phyloP scores from a whole-genome alignment of 2,888 invertebrate genomes.

The Meganola albula region DNA sequence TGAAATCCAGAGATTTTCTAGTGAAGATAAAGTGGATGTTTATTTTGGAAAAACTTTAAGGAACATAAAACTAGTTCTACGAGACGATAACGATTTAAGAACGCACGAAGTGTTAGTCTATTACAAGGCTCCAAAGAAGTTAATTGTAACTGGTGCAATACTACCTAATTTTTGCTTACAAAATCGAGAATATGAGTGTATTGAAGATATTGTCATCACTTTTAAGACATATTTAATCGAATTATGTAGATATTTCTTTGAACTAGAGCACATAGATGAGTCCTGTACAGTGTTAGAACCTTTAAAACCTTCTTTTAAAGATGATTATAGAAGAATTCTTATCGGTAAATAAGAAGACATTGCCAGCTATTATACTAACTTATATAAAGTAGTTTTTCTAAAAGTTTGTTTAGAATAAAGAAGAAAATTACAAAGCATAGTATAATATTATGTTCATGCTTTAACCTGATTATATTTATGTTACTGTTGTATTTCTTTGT shows the following conservation, averaged over 20 bases:
- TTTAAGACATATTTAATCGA: slow-evolving; percentile 38
- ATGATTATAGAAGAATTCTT: slow-evolving; percentile 57
- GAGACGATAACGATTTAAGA: slow-evolving; percentile 37
- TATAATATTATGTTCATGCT: no score
- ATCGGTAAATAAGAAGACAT: slow-evolving; percentile 45
- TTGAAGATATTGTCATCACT: slow-evolving; percentile 40
- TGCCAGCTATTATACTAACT: background rate
- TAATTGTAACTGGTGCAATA: slow-evolving; percentile 36
- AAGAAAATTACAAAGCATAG: no score
- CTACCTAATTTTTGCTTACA: slow-evolving; percentile 46
- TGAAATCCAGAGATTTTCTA: slow-evolving; percentile 37
- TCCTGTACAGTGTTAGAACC: slow-evolving; percentile 59
- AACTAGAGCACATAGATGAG: slow-evolving; percentile 52
- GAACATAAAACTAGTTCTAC: slow-evolving; percentile 48
- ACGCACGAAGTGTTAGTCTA: slow-evolving; percentile 47
- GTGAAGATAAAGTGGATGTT: slow-evolving; percentile 25
- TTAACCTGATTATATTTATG: no score
- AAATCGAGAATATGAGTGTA: slow-evolving; percentile 40
- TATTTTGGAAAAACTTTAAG: slow-evolving; percentile 56
- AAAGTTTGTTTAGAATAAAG: no score
- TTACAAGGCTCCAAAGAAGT: slow-evolving; percentile 40
- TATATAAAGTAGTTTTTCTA: background rate
- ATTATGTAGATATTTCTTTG: slow-evolving; percentile 48
- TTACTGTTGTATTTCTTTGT: no score
- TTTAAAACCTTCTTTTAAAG: slow-evolving; percentile 47